phyloP scores from a whole-genome alignment of 2,113 vertebrate species.

The Circaetus gallicus region DNA sequence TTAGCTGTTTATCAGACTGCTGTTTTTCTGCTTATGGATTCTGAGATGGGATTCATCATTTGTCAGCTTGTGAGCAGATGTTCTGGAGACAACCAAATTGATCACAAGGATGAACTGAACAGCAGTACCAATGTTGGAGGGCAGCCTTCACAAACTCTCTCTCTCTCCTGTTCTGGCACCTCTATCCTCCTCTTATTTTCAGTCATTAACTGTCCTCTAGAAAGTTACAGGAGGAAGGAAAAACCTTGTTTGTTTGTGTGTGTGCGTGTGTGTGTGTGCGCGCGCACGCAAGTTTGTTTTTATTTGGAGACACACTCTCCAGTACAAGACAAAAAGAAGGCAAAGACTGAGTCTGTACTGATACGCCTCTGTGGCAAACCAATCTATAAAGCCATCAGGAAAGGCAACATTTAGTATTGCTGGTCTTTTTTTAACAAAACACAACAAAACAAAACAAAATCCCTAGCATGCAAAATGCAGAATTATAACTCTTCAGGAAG shows the following conservation, averaged over 20 bases:
- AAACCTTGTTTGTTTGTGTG: neutral
- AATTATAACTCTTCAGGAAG: neutral
- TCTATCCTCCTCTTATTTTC: neutral
- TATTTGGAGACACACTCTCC: neutral
- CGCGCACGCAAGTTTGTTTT: neutral
- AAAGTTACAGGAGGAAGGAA: neutral
- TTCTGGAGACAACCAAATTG: conserved; percentile 58
- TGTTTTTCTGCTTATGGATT: conserved; percentile 68
- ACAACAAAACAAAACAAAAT: neutral
- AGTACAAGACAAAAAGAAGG: neutral
- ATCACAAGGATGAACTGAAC: conserved; percentile 51
- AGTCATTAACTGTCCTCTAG: neutral
- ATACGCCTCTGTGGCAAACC: neutral
- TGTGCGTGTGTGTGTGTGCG: neutral
- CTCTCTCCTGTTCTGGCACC: neutral
- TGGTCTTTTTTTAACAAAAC: neutral
- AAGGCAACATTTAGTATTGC: neutral
- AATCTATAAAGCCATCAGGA: neutral
- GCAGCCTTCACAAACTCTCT: conserved; percentile 38
- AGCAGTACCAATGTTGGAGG: neutral
- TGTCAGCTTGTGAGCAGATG: conserved; percentile 69
- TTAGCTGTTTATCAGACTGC: conserved; percentile 70
- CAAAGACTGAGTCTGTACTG: neutral
- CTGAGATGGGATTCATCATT: conserved; percentile 64
- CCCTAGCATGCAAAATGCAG: neutral